A percentile compares a stretch with the other conserved stretches of the same genome.
phyloP scores from a whole-genome alignment of 2,797 vertebrate genomes.

The Sebastes matsubarae region DNA sequence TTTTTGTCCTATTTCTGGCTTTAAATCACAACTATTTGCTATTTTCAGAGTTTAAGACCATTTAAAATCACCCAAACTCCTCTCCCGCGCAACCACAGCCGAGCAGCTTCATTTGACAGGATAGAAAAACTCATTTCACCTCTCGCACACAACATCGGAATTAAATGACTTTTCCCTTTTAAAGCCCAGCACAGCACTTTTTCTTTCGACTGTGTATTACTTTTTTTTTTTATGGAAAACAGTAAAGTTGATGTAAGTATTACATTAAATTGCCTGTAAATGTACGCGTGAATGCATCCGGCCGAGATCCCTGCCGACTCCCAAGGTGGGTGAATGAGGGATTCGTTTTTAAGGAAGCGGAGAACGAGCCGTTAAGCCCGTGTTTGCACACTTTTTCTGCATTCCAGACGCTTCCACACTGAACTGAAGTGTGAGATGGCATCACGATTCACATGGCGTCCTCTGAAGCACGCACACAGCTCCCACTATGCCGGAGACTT shows the following conservation, averaged over 20 bases:
- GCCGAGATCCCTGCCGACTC: neutral
- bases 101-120: constrained; percentile 53
- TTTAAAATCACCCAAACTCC: constrained; percentile 31
- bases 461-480: constrained; percentile 23
- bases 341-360: constrained; percentile 2
- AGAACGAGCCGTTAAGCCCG: constrained; percentile 7
- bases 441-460: constrained; percentile 33
- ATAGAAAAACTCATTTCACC: constrained; percentile 66
- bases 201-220: constrained; percentile 20
- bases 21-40: constrained; percentile 22
- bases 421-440: constrained; percentile 37
- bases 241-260: constrained; percentile 58
- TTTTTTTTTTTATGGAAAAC: constrained; percentile 51
- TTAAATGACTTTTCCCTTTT: constrained; percentile 62
- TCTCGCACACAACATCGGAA: constrained; percentile 47
- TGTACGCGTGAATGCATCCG: constrained; percentile 6
- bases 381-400: constrained; percentile 32
- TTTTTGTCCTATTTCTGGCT: neutral
- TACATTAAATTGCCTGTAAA: constrained; percentile 66
- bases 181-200: constrained; percentile 45
- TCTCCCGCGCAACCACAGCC: neutral
- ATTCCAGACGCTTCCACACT: constrained; percentile 25
- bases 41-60: constrained; percentile 21
- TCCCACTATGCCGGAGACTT: constrained; percentile 48
- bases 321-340: constrained; percentile 37